Percentiles rank a stretch among this genome's conserved stretches.
Evolutionary conservation across 2,888 invertebrate species (phyloP).

Genomic region (Nasonovia ribisnigri): DNA sequence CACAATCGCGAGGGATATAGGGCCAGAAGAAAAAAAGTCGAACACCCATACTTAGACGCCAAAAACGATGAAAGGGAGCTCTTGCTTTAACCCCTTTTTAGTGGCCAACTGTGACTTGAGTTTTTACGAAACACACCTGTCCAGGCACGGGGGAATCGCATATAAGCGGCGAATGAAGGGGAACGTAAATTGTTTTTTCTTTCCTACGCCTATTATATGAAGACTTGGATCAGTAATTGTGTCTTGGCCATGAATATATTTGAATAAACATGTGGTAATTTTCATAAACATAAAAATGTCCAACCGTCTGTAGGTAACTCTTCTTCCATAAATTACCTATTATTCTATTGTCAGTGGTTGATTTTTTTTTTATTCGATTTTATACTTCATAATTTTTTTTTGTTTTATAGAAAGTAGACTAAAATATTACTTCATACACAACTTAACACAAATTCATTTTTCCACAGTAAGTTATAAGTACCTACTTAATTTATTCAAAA

Average conservation of each 20-base stretch:
- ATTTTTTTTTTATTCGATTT: not conserved
- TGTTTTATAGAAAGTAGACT: not conserved
- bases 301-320: not conserved
- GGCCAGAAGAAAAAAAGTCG: constrained; percentile 15
- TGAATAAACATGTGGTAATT: constrained; percentile 45
- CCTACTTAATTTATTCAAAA: not conserved
- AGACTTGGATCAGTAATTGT: constrained; percentile 43
- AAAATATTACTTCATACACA: not conserved
- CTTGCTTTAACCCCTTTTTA: constrained; percentile 44
- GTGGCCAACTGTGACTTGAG: constrained; percentile 62
- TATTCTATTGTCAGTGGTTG: not conserved
- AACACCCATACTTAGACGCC: constrained; percentile 9
- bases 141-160: constrained; percentile 45
- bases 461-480: not conserved
- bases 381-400: not conserved
- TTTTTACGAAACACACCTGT: constrained; percentile 65
- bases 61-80: constrained; percentile 43
- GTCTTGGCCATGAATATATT: constrained; percentile 39
- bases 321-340: not conserved
- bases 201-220: not conserved
- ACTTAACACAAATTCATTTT: not conserved
- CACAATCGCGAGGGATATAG: constrained; percentile 21
- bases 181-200: constrained; percentile 52
- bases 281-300: constrained; percentile 7
- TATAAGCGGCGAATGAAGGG: constrained; percentile 27